These are phyloP conservation scores for Petrosia ficiformis DNA, from an alignment of 37 sponge, comb jelly and placozoan genomes.

Conservation along the genomic window DNA sequence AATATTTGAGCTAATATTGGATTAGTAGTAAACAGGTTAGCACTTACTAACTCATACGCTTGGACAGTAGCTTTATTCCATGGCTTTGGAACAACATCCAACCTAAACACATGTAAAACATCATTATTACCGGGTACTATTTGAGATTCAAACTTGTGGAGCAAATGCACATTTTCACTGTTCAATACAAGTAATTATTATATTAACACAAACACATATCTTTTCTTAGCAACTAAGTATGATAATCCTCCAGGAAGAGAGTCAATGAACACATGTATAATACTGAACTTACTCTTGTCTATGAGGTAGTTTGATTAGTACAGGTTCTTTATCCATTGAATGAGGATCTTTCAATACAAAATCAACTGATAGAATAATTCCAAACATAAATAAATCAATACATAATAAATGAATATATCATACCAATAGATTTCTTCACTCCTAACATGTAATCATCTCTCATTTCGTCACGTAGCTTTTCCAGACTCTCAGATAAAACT, in stretches of 20 bases:
- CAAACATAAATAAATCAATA: slow-evolving; percentile 3
- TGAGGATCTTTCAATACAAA: slow-evolving; percentile 97
- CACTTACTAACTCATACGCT: slow-evolving; percentile 25
- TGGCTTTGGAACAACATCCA: slow-evolving; percentile 87
- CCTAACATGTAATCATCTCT: slow-evolving; percentile 93
- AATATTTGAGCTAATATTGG: slow-evolving; percentile 82
- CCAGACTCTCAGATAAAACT: slow-evolving; percentile 51
- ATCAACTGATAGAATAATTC: too few relatives aligned
- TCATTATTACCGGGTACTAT: too few relatives aligned
- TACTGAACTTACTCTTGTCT: slow-evolving; percentile 58
- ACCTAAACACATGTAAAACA: slow-evolving; percentile 4
- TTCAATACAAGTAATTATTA: too few relatives aligned
- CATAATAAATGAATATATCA: background rate
- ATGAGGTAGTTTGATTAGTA: slow-evolving; percentile 36
- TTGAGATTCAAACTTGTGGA: background rate
- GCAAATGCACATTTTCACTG: too few relatives aligned
- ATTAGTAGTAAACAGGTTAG: slow-evolving; percentile 76
- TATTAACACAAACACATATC: too few relatives aligned
- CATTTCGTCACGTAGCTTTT: slow-evolving; percentile 95
- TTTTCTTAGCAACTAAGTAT: background rate
- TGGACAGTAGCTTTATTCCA: slow-evolving; percentile 73
- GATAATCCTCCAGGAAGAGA: too few relatives aligned
- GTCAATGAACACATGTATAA: background rate
- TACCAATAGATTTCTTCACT: slow-evolving; percentile 97
- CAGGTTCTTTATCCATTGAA: slow-evolving; percentile 40